phyloP scores from a whole-genome alignment of 2,888 invertebrate species.

The Tridacna gigas region DNA sequence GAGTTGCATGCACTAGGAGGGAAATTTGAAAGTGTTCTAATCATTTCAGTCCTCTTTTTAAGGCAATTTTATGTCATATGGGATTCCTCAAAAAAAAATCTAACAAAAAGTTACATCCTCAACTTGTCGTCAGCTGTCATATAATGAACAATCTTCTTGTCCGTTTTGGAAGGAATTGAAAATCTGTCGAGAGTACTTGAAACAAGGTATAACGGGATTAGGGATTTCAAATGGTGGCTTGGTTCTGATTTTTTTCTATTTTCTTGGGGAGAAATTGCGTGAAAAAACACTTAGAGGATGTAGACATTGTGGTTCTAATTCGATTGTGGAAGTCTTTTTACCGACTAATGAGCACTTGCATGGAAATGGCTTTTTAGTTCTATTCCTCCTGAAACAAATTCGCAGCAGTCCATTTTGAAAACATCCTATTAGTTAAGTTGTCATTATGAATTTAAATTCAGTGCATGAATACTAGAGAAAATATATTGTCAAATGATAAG shows the following conservation, averaged over 20 bases:
- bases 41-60: too few relatives aligned
- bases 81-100: too few relatives aligned
- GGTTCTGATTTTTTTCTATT: constrained; percentile 12
- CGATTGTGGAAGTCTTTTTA: not conserved
- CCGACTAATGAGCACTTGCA: not conserved
- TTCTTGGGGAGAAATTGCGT: not conserved
- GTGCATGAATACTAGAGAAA: too few relatives aligned
- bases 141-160: not conserved
- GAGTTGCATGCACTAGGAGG: too few relatives aligned
- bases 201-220: constrained; percentile 17
- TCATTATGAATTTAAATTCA: too few relatives aligned
- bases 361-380: not conserved
- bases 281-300: not conserved
- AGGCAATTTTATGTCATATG: too few relatives aligned
- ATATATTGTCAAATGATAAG: too few relatives aligned
- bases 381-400: too few relatives aligned
- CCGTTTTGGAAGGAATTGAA: not conserved
- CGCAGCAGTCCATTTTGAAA: too few relatives aligned
- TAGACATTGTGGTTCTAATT: constrained; percentile 10
- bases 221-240: constrained; percentile 14
- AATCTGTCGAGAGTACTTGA: constrained; percentile 12
- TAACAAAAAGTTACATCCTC: too few relatives aligned
- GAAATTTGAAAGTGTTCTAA: too few relatives aligned
- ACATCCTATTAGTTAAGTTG: too few relatives aligned
- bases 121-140: not conserved